A percentile compares a stretch with the other conserved stretches of the same genome.
These are phyloP conservation scores for Cromileptes altivelis DNA, from an alignment of 2,113 vertebrate species.

Conservation along the genomic window DNA sequence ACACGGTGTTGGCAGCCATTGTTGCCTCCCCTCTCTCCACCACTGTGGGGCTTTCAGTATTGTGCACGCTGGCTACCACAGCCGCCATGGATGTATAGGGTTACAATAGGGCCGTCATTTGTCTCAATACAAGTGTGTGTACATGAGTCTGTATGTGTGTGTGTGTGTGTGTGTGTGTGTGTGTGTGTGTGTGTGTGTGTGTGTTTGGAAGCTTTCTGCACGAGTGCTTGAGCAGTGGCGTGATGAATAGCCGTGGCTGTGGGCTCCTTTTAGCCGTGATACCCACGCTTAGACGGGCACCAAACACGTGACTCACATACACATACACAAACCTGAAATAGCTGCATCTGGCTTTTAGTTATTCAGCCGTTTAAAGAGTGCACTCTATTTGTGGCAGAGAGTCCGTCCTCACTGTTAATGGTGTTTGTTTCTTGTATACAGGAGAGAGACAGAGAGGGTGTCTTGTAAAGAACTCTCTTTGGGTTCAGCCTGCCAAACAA, in stretches of 20 bases:
- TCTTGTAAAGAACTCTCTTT: neutral
- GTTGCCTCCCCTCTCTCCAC: constrained; percentile 24
- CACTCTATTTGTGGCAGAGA: neutral
- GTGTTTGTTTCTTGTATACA: neutral
- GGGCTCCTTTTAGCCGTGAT: constrained; percentile 19
- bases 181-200: neutral
- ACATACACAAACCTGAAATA: constrained; percentile 45
- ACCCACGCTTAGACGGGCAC: constrained; percentile 11
- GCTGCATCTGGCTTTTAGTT: constrained; percentile 39
- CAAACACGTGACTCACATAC: constrained; percentile 48
- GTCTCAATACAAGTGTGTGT: neutral
- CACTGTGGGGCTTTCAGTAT: constrained; percentile 27
- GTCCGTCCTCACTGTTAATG: neutral
- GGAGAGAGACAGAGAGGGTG: neutral
- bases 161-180: neutral
- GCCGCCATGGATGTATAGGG: neutral
- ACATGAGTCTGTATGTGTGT: neutral
- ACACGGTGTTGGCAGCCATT: constrained; percentile 52
- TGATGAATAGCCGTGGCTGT: constrained; percentile 39
- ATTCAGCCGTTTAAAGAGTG: constrained; percentile 21
- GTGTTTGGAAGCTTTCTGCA: constrained; percentile 30
- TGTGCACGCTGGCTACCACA: neutral
- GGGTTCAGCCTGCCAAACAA: neutral
- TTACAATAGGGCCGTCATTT: constrained; percentile 30
- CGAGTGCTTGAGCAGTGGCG: constrained; percentile 22